Evolutionary conservation across 1,140 invertebrate genomes (phyloP).

Genomic region (Plodia interpunctella): DNA sequence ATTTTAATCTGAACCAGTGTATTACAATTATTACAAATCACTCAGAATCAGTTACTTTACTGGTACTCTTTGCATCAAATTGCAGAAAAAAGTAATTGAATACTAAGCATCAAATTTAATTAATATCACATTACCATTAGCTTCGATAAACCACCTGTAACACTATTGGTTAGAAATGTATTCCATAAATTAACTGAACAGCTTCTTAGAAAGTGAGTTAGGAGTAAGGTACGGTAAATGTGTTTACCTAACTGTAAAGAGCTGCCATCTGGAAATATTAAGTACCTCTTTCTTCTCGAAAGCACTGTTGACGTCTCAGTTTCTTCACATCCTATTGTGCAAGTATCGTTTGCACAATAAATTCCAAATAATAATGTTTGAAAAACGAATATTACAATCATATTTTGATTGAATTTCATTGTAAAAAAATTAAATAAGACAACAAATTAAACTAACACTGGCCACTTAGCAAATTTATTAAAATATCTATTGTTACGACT

Average conservation of each 20-base stretch:
- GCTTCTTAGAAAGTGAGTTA: background rate
- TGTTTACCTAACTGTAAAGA: conserved; percentile 84
- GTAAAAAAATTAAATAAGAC: background rate
- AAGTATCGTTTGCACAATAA: conserved; percentile 28
- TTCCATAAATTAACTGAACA: conserved; percentile 12
- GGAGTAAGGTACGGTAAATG: conserved; percentile 15
- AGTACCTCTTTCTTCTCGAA: conserved; percentile 83
- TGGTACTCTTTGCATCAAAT: no score
- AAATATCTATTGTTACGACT: background rate
- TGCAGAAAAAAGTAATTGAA: no score
- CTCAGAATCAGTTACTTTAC: no score
- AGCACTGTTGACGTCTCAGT: conserved; percentile 53
- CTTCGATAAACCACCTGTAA: no score
- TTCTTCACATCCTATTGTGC: conserved; percentile 26
- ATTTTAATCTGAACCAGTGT: no score
- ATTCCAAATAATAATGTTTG: conserved; percentile 17
- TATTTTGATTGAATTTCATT: background rate
- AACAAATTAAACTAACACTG: conserved; percentile 1
- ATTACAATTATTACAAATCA: no score
- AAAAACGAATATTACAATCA: background rate
- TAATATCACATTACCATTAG: no score
- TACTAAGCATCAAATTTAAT: no score
- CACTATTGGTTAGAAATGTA: conserved; percentile 11
- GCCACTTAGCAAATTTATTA: background rate
- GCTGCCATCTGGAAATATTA: conserved; percentile 87